Percentiles rank a stretch among this genome's conserved stretches.
phyloP scores from a whole-genome alignment of 1,140 invertebrate genomes.

The Trichoplusia ni region DNA sequence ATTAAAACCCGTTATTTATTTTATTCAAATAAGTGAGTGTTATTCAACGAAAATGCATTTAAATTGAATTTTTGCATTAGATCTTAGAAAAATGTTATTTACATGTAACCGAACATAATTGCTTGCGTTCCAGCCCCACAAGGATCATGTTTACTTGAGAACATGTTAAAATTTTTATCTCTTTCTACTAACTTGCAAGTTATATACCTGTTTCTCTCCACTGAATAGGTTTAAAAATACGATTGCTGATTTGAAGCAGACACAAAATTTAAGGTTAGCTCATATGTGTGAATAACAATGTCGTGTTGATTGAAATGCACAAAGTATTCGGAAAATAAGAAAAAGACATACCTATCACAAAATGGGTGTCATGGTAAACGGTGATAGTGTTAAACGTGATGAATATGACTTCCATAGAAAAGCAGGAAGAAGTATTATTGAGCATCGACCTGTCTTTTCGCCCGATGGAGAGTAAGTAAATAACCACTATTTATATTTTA shows the following conservation, averaged over 20 bases:
- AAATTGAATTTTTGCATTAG: no score
- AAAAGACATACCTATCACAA: slow-evolving; percentile 21
- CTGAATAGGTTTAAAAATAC: neutral
- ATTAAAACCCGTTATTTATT: no score
- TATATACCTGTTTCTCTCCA: no score
- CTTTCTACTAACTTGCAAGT: no score
- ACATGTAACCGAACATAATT: no score
- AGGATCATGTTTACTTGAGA: no score
- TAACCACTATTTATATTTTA: neutral
- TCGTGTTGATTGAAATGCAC: slow-evolving; percentile 8
- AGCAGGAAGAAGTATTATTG: slow-evolving; percentile 76
- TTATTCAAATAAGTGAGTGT: no score
- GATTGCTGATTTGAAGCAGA: neutral
- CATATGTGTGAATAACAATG: slow-evolving; percentile 37
- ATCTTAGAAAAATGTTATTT: no score
- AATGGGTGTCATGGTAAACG: slow-evolving; percentile 61
- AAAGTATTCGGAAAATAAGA: neutral
- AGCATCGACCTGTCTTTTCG: slow-evolving; percentile 73
- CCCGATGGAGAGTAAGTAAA: slow-evolving; percentile 76
- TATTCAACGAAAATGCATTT: no score
- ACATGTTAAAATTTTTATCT: no score
- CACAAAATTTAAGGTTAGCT: slow-evolving; percentile 50
- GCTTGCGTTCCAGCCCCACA: no score
- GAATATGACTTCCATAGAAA: slow-evolving; percentile 71
- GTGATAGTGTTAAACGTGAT: slow-evolving; percentile 29